Evolutionary conservation across 1,140 invertebrate species (phyloP).

Genomic region (Belonocnema kinseyi): DNA sequence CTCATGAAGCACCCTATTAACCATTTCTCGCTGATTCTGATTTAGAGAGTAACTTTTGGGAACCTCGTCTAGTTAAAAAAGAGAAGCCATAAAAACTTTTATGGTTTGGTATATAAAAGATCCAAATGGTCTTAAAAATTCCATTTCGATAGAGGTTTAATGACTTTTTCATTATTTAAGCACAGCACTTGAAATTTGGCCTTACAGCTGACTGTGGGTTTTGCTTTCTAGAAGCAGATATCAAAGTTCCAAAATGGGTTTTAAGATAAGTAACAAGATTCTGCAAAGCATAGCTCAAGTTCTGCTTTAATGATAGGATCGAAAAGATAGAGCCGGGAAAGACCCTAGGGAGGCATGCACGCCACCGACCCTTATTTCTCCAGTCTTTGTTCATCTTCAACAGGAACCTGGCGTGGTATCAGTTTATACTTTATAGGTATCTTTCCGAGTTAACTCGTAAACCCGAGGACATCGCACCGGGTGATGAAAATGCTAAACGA

Average conservation of each 20-base stretch:
- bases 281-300: neutral
- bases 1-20: too few species aligned
- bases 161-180: too few species aligned
- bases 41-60: too few species aligned
- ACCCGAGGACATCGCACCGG: constrained; percentile 15
- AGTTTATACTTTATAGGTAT: constrained; percentile 19
- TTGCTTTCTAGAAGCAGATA: neutral
- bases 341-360: constrained; percentile 1
- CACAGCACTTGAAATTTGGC: too few species aligned
- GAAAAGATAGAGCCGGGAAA: neutral
- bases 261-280: neutral
- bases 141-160: too few species aligned
- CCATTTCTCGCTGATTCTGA: too few species aligned
- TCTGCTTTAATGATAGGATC: constrained; percentile 16
- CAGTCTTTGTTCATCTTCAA: constrained; percentile 16
- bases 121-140: too few species aligned
- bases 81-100: too few species aligned
- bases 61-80: too few species aligned
- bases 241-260: neutral
- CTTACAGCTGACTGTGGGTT: too few species aligned
- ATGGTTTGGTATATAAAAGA: too few species aligned
- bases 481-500: constrained; percentile 26
- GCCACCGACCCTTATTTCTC: constrained; percentile 19
- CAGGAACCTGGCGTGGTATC: constrained; percentile 20
- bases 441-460: constrained; percentile 17